Evolutionary conservation across 2,888 invertebrate genomes (phyloP), one percentile per base, ranked within the genome.

Genomic region (Autographa pulchrina): DNA sequence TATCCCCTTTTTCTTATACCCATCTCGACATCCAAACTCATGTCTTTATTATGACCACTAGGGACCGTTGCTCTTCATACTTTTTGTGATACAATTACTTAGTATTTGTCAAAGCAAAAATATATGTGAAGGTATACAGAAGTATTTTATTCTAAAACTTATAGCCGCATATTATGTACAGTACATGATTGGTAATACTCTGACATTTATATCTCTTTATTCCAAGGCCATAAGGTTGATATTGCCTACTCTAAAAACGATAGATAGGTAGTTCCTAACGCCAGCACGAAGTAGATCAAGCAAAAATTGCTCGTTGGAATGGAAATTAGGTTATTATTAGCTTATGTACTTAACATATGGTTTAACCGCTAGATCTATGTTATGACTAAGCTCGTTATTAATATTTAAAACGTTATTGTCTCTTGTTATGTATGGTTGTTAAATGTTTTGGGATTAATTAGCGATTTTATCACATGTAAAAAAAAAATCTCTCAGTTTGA

Each of bases 321-420:
- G 72, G 32, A 72, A 77, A 77, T 77, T 43, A 77, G 77, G 81
- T 77, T 80, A 77, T 81, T 77, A 60, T 61, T 77, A 77, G 80
- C 63, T 76, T 65, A 68, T 66, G 62, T 71, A 16, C 16, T 38
- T 20, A 65, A 65, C 76, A 66, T 56, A 80, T 71, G 71, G 59
- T 71, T 77, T 80, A 62, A 76, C 71, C 41, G 48, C 66, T 77
- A 7, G n/a, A 48, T 59, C 62, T 71, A 14, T 48, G 38, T 18
- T 68, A 56, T 63, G 78, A 25, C 31, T 77, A 25, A 68, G 52
- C 62, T 81, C 65, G 52, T 63, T 58, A 72, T 77, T 77, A 58
- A 77, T 71, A 68, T 80, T 59, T 58, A 41, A 48, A 59, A 38
- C 48, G 48, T 70, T 56, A 62, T 70, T 25, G 25, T 3, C 25